Evolutionary conservation across 2,113 vertebrate genomes (phyloP).

Genomic region (Dromas ardeola): DNA sequence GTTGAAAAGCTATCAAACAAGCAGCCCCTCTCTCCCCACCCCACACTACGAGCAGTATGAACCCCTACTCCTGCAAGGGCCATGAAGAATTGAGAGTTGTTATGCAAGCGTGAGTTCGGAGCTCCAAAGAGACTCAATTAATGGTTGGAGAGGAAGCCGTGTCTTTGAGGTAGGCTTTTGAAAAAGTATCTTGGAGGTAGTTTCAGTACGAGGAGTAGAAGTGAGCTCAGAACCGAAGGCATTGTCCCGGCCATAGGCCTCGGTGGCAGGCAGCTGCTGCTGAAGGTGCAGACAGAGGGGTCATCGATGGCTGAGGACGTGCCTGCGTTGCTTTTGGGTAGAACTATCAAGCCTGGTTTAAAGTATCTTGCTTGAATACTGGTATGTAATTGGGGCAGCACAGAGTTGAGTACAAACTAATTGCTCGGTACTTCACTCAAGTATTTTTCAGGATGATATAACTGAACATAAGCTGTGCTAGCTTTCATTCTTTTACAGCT

Average conservation of each 20-base stretch:
- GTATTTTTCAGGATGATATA: conserved; percentile 11
- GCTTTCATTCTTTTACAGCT: conserved; percentile 26
- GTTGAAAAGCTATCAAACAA: background rate
- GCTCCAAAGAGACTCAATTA: background rate
- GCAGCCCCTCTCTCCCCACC: background rate
- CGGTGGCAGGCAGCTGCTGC: background rate
- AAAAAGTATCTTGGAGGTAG: background rate
- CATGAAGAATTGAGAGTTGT: background rate
- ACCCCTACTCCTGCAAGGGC: background rate
- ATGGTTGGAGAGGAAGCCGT: background rate
- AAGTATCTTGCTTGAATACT: background rate
- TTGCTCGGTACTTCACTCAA: background rate
- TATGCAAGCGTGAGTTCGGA: background rate
- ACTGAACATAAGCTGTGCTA: conserved; percentile 14
- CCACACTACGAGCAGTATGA: background rate
- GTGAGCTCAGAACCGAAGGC: background rate
- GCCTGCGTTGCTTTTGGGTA: background rate
- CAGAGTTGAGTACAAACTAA: background rate
- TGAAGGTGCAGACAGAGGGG: background rate
- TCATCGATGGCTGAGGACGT: accelerated
- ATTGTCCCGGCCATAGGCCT: background rate
- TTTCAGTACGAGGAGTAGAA: background rate
- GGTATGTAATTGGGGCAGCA: background rate
- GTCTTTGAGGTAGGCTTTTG: too few relatives aligned
- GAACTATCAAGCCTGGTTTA: background rate